A percentile compares a stretch with the other conserved stretches of the same genome.
phyloP scores from a whole-genome alignment of 2,888 invertebrate species.

The Eupsilia transversa region DNA sequence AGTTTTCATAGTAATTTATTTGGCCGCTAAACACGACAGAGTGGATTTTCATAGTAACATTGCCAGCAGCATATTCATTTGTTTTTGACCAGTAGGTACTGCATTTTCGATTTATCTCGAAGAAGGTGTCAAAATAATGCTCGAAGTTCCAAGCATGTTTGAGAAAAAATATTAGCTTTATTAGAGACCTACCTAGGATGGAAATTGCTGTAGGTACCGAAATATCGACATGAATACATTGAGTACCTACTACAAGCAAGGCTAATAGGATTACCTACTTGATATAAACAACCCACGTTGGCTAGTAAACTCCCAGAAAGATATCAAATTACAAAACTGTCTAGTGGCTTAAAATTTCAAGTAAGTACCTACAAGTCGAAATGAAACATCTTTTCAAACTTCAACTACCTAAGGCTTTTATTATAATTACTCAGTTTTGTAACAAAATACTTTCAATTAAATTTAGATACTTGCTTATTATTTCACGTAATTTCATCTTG shows the following conservation, averaged over 20 bases:
- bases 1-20: neutral
- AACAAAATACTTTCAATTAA: conserved; percentile 9
- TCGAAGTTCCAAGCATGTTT: neutral
- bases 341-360: conserved; percentile 12
- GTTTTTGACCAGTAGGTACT: neutral
- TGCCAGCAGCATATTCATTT: neutral
- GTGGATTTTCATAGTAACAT: neutral
- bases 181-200: neutral
- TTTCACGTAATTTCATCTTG: neutral
- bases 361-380: conserved; percentile 16
- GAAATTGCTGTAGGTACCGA: neutral
- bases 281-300: neutral
- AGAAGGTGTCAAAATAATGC: neutral
- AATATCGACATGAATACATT: neutral
- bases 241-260: neutral
- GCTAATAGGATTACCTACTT: neutral
- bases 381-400: conserved; percentile 18
- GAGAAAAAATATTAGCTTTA: neutral
- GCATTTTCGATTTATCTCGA: neutral
- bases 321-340: conserved; percentile 19
- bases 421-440: conserved; percentile 23
- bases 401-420: conserved; percentile 5
- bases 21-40: too few species aligned
- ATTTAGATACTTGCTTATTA: conserved; percentile 20
- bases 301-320: neutral